Base-by-base conservation (phyloP, 2,888 invertebrate species). In the Chironomus tentans region DNA sequence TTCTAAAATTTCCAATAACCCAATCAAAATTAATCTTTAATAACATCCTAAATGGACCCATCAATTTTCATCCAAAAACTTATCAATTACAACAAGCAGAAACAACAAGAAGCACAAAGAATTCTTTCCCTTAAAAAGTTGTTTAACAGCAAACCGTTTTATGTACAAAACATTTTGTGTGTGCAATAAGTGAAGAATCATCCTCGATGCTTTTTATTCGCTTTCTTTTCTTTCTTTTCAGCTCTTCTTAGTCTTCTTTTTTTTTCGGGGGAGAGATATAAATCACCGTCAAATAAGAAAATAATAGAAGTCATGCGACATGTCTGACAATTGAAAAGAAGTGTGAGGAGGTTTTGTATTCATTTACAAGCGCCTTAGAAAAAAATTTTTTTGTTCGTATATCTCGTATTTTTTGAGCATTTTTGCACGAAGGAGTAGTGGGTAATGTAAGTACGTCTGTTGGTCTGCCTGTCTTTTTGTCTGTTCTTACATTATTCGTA, bases 271-370 rank as follows among this genome's bases (percentile, higher is more conserved):
- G 65, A 62, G 38, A 28, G 24, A 75, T 68, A 75, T 75, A 75
- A 75, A 75, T 75, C 74, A 68, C 22, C 68, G 74, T 75, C 74
- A 75, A 75, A 75, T 68, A 75, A 75, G 68, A 68, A 73, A 73
- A 75, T 68, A 75, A 75, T 68, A 47, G 68, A 75, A 75, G 50
- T 75, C 68, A 75, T 48, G 68, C 68, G 74, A 75, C 68, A 75
- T 68, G 74, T 75, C 74, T 75, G 74, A 75, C 74, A 75, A 68
- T 75, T 75, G 74, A 75, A 75, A 65, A 38, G 47, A 65, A 65
- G 65, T 65, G 65, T 65, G 21, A 65, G 56, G n/a, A 56, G 56
- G 56, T 56, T 56, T 56, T 56, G 38, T 38, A 38, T 38, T 56
- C 56, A 56, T 56, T 56, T 56, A 18, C 56, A 18, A 56, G 56